These are phyloP conservation scores for Aldrovandia affinis DNA, from an alignment of 2,797 vertebrate genomes.

Conservation along the genomic window DNA sequence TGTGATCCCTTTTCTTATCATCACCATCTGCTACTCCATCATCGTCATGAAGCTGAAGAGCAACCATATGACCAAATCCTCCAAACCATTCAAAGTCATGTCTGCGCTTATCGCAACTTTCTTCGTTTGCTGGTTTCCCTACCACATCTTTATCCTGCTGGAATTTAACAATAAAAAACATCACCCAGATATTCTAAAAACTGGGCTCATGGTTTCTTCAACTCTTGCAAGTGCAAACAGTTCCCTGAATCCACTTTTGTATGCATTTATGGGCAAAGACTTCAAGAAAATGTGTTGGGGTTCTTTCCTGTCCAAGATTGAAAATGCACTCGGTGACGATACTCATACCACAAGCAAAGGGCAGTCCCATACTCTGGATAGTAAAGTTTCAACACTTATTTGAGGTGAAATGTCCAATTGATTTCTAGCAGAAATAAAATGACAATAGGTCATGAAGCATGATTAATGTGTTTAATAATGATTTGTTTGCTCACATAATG, in stretches of 20 bases:
- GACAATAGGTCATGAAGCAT: background rate
- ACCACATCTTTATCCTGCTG: slow-evolving; percentile 64
- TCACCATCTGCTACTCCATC: slow-evolving; percentile 82
- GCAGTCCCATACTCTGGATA: background rate
- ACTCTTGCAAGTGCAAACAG: slow-evolving; percentile 53
- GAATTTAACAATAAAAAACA: slow-evolving; percentile 33
- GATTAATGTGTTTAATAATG: background rate
- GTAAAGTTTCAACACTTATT: background rate
- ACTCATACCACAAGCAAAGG: slow-evolving; percentile 57
- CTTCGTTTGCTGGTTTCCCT: slow-evolving; percentile 76
- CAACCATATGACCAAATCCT: slow-evolving; percentile 81
- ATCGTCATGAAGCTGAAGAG: slow-evolving; percentile 80
- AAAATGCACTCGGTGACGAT: slow-evolving; percentile 75
- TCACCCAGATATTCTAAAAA: background rate
- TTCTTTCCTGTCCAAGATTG: slow-evolving; percentile 69
- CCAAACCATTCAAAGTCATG: slow-evolving; percentile 90
- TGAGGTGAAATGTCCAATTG: too few species aligned
- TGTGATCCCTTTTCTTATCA: slow-evolving; percentile 78
- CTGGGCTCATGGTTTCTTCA: background rate
- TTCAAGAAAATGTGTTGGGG: slow-evolving; percentile 74
- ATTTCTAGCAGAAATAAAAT: background rate
- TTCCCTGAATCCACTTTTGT: slow-evolving; percentile 79
- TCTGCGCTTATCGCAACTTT: slow-evolving; percentile 83
- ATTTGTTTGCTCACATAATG: background rate
- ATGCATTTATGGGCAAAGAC: slow-evolving; percentile 81